Percentiles rank a stretch among this genome's conserved stretches.
These are phyloP conservation scores for Boleophthalmus pectinirostris DNA, from an alignment of 2,113 vertebrate species.

Conservation along the genomic window DNA sequence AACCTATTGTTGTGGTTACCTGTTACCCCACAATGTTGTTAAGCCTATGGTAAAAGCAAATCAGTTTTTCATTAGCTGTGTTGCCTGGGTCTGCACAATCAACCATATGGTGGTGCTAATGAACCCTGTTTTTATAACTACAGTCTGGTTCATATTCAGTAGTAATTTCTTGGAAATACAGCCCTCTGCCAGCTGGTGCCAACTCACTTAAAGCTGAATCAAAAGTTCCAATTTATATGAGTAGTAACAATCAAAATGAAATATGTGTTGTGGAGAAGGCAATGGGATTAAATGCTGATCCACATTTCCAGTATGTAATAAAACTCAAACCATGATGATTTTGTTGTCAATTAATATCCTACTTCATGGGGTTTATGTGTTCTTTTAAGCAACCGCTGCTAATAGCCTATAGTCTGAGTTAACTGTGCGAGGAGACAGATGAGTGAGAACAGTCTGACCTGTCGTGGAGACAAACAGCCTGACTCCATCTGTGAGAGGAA, in stretches of 20 bases:
- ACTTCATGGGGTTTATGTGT: neutral
- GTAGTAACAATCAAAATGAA: neutral
- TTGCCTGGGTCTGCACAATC: slow-evolving; percentile 12
- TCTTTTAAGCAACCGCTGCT: slow-evolving; percentile 18
- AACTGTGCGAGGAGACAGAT: slow-evolving; percentile 10
- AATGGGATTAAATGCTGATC: neutral
- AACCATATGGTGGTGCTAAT: slow-evolving; percentile 29
- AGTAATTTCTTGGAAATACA: slow-evolving; percentile 8
- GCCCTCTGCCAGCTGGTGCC: neutral
- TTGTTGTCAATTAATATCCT: neutral
- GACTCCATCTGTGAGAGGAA: slow-evolving; percentile 14
- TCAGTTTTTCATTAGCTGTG: neutral
- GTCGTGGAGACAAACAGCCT: slow-evolving; percentile 30
- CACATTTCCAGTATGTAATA: neutral
- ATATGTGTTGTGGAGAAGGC: slow-evolving; percentile 7
- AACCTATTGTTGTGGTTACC: neutral
- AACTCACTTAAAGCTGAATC: slow-evolving; percentile 5
- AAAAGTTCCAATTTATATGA: neutral
- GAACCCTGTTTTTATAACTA: slow-evolving; percentile 5
- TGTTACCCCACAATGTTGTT: neutral
- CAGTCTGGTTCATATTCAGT: slow-evolving; percentile 1
- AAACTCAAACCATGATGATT: slow-evolving; percentile 5
- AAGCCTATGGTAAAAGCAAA: neutral
- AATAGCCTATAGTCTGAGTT: slow-evolving; percentile 11
- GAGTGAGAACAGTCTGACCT: slow-evolving; percentile 55